Evolutionary conservation across 1,140 invertebrate genomes (phyloP), one percentile per base, ranked within the genome.

Genomic region (Dysdera silvatica): DNA sequence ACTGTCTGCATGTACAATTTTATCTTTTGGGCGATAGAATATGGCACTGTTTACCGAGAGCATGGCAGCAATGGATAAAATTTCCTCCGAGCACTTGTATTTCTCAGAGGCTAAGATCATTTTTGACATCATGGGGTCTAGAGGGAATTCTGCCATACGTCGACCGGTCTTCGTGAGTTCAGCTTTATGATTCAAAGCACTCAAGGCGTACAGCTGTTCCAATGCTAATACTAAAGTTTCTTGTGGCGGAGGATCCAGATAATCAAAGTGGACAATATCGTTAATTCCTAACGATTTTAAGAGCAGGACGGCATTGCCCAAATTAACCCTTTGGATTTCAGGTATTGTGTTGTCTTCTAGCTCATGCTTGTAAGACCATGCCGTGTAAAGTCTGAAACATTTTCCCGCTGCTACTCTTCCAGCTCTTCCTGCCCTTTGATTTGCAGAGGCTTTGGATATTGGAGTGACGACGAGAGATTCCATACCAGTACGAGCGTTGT

Each of bases 91-190:
- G 74, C 96, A 99, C 74, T 91, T 91, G 74, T 77, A 92, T 85
- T 94, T 95, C 80, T 99, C 96, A 70, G 93, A 93, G 1, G 95
- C 95, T 54, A 99, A 74, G 37, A 99, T 80, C 91, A 98, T 98
- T 80, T 99, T 98, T 0, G 93, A 92, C 84, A 99, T 89, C 91
- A 97, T 96, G 0, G 97, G 97, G 80, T 99, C 95, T 12, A 96
- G 85, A 0, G 97, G 97, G 76, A 99, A 97, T 78, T 99, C 96
- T 6, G 96, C 96, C 97, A 99, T 99, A 76, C 93, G 82, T 68
- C 97, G 78, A 0, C 97, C 97, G 31, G 97, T 79, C 78, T 95
- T 97, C 0, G 97, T 99, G 41, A 99, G 77, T 79, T 98, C 91
- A 1, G 95, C 97, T 71, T 89, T 85, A 80, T 99, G 94, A 81